Conservation (phyloP, 2,113 vertebrate species). For the Stictonetta naevosa region DNA sequence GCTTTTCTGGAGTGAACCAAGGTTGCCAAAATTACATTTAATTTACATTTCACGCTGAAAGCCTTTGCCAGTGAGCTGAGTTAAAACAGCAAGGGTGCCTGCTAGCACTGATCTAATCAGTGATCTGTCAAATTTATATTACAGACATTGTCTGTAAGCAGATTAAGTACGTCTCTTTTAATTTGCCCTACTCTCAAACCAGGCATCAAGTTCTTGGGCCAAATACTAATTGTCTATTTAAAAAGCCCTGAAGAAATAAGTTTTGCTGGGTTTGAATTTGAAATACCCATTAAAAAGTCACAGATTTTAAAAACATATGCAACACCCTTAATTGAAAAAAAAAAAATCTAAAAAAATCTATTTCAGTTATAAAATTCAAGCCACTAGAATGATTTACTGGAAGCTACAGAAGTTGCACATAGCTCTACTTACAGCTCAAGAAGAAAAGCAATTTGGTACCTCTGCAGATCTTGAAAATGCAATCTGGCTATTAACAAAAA, state of each 20-base stretch:
- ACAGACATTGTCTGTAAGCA: neutral
- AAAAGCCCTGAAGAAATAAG: neutral
- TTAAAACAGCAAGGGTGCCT: conserved; percentile 24
- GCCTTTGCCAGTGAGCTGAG: conserved; percentile 17
- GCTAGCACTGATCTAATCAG: conserved; percentile 31
- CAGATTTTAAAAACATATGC: neutral
- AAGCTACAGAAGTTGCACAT: neutral
- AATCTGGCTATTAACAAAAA: neutral
- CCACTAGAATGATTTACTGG: neutral
- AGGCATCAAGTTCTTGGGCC: neutral
- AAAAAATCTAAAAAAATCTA: neutral
- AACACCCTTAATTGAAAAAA: neutral
- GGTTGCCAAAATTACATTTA: conserved; percentile 29
- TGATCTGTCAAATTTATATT: neutral
- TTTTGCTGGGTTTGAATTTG: neutral
- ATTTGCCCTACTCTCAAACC: conserved; percentile 19
- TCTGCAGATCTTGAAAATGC: neutral
- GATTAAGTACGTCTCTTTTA: neutral
- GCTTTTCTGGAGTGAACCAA: neutral
- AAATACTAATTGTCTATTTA: neutral
- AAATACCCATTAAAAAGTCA: neutral
- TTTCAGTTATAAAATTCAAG: neutral
- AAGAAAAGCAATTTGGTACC: neutral
- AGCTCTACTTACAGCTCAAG: neutral
- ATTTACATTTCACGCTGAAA: conserved; percentile 39